Conservation (phyloP, 1,140 invertebrate species). For the Tetranychus urticae region DNA sequence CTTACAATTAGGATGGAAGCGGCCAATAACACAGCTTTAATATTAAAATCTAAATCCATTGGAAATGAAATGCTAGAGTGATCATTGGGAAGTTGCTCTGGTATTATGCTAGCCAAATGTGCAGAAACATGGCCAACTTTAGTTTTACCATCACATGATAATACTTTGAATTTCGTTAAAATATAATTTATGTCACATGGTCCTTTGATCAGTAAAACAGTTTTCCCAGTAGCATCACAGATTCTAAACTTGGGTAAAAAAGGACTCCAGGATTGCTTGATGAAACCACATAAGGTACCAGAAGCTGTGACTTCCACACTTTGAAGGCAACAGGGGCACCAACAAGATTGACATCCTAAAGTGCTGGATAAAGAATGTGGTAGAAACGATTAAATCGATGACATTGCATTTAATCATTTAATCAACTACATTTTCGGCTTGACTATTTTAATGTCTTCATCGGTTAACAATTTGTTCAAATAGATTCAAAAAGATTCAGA, state of each 20-base stretch:
- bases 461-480: too few species aligned
- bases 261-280: constrained; percentile 63
- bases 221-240: constrained; percentile 40
- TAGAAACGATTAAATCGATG: too few species aligned
- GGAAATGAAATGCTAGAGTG: too few species aligned
- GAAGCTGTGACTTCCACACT: constrained; percentile 38
- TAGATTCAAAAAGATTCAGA: too few species aligned
- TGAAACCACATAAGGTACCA: constrained; percentile 42
- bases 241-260: constrained; percentile 50
- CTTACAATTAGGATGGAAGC: too few species aligned
- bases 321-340: constrained; percentile 61
- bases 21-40: too few species aligned
- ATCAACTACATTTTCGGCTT: too few species aligned
- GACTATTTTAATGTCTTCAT: too few species aligned
- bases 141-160: constrained; percentile 1
- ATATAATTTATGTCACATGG: constrained; percentile 46
- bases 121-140: constrained; percentile 46
- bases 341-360: constrained; percentile 47
- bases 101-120: constrained; percentile 39
- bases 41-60: too few species aligned
- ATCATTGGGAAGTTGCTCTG: too few species aligned
- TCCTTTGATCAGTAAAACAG: constrained; percentile 33
- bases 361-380: constrained; percentile 18
- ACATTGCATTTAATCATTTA: too few species aligned
- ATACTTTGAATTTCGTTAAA: constrained; percentile 43